phyloP scores from a whole-genome alignment of 2,113 vertebrate genomes.

The Raphicerus campestris region DNA sequence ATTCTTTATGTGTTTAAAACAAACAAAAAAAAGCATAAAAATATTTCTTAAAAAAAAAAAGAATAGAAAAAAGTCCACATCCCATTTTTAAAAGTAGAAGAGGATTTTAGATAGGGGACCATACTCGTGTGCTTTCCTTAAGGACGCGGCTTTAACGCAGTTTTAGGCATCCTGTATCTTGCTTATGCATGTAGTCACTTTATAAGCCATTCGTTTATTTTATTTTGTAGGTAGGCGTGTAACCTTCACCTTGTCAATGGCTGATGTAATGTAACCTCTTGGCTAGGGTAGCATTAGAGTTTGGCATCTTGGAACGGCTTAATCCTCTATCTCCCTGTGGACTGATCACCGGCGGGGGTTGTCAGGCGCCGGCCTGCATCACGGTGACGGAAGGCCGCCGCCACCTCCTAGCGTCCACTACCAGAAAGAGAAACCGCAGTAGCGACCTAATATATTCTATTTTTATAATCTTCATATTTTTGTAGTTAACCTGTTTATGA shows the following conservation, averaged over 20 bases:
- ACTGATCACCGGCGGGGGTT: conserved; percentile 80
- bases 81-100: conserved; percentile 88
- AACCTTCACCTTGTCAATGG: conserved; percentile 84
- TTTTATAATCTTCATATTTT: conserved; percentile 86
- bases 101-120: conserved; percentile 79
- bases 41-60: neutral
- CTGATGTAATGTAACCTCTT: conserved; percentile 79
- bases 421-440: conserved; percentile 75
- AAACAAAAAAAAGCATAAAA: conserved; percentile 40
- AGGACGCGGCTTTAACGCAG: conserved; percentile 79
- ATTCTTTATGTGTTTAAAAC: conserved; percentile 79
- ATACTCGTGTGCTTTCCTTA: conserved; percentile 72
- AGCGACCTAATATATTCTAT: conserved; percentile 83
- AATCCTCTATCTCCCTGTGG: conserved; percentile 79
- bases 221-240: conserved; percentile 76
- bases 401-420: conserved; percentile 72
- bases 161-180: conserved; percentile 82
- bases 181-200: conserved; percentile 94
- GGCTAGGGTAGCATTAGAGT: conserved; percentile 80
- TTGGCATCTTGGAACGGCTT: conserved; percentile 80
- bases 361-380: conserved; percentile 69
- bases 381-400: conserved; percentile 67
- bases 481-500: conserved; percentile 83
- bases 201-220: conserved; percentile 83
- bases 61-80: conserved; percentile 33